Conservation (phyloP, 2,113 vertebrate species). For the Lonchura striata region DNA sequence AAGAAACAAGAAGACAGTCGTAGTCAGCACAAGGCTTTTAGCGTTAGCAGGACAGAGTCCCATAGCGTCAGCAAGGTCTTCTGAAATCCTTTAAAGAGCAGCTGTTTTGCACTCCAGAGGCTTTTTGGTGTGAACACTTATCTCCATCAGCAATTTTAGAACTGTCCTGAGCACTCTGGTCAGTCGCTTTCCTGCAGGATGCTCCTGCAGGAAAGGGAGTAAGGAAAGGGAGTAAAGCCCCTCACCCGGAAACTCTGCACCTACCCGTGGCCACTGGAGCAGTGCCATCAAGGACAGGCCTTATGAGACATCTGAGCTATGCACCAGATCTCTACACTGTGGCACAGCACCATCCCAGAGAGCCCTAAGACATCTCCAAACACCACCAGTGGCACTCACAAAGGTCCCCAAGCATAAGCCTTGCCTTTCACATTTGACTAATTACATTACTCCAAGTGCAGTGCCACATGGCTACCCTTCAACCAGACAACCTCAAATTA, state of each 20-base stretch:
- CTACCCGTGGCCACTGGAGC: not conserved
- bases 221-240: not conserved
- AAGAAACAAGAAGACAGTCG: not conserved
- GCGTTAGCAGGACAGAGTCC: not conserved
- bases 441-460: not conserved
- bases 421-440: not conserved
- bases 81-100: not conserved
- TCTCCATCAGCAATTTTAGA: not conserved
- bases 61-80: not conserved
- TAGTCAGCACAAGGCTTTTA: not conserved
- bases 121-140: not conserved
- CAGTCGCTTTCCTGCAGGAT: not conserved
- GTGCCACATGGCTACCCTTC: not conserved
- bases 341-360: not conserved
- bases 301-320: not conserved
- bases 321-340: not conserved
- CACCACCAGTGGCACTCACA: not conserved
- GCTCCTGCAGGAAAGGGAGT: not conserved
- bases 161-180: fast-evolving
- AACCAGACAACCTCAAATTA: not conserved
- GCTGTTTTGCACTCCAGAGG: not conserved
- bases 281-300: not conserved
- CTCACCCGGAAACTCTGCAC: not conserved
- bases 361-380: not conserved
- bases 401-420: not conserved